phyloP scores from a whole-genome alignment of 2,888 invertebrate genomes.

The Encarsia formosa region DNA sequence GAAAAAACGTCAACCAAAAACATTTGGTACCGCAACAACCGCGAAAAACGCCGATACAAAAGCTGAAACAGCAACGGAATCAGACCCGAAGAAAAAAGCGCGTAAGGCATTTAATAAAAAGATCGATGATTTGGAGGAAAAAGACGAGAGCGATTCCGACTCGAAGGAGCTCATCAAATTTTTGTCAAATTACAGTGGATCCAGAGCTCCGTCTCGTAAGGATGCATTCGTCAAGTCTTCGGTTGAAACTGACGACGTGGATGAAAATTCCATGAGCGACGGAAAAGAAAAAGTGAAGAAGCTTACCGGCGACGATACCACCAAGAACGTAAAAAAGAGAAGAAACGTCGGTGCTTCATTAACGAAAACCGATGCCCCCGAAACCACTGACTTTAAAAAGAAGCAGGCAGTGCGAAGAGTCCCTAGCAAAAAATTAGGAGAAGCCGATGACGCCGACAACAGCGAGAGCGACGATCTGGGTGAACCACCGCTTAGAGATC shows the following conservation, averaged over 20 bases:
- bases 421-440: conserved; percentile 12
- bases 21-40: background rate
- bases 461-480: conserved; percentile 25
- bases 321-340: conserved; percentile 17
- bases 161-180: conserved; percentile 38
- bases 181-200: conserved; percentile 52
- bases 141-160: conserved; percentile 4
- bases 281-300: conserved; percentile 32
- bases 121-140: conserved; percentile 32
- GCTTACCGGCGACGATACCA: conserved; percentile 26
- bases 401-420: background rate
- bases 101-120: conserved; percentile 38
- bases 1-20: conserved; percentile 42
- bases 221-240: background rate
- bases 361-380: background rate
- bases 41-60: background rate
- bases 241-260: conserved; percentile 31
- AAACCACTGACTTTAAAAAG: conserved; percentile 5
- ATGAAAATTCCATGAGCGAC: conserved; percentile 17
- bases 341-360: background rate
- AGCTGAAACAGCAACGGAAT: background rate
- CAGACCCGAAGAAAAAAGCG: conserved; percentile 36
- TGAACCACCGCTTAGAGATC: conserved; percentile 14
- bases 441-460: conserved; percentile 18
- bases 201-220: conserved; percentile 49